Conservation (phyloP, 92 coral and sea anemone species). For the Zoanthus sociatus region DNA sequence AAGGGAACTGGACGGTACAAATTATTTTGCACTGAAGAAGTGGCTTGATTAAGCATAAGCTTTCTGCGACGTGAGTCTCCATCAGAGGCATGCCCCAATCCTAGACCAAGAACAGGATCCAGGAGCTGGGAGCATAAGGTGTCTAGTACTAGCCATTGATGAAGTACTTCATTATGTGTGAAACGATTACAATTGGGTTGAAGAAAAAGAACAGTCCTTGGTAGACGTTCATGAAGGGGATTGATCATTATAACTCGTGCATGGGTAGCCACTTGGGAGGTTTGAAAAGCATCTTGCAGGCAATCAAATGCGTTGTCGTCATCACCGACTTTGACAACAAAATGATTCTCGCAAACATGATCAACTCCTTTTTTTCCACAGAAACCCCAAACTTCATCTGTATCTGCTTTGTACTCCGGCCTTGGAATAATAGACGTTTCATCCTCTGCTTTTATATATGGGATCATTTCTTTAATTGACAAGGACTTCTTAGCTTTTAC, state of each 20-base stretch:
- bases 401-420: constrained; percentile 55
- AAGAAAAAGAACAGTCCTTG: constrained; percentile 51
- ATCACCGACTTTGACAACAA: constrained; percentile 56
- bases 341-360: constrained; percentile 61
- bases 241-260: constrained; percentile 69
- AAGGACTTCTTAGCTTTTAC: constrained; percentile 52
- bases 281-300: constrained; percentile 56
- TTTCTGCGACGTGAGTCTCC: constrained; percentile 56
- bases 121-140: constrained; percentile 40
- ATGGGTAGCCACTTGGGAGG: constrained; percentile 68
- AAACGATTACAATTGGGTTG: constrained; percentile 68
- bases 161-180: constrained; percentile 69
- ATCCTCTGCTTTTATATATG: constrained; percentile 68
- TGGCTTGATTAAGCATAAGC: constrained; percentile 46
- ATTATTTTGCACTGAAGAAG: background rate
- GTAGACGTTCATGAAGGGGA: constrained; percentile 61
- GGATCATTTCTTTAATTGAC: constrained; percentile 31
- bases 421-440: constrained; percentile 67
- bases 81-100: constrained; percentile 32
- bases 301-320: constrained; percentile 61
- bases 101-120: constrained; percentile 70
- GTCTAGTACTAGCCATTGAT: constrained; percentile 67
- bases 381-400: constrained; percentile 72
- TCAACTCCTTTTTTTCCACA: constrained; percentile 55
- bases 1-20: constrained; percentile 52